Conservation (phyloP, 2,113 vertebrate genomes). For the Lethenteron reissneri region DNA sequence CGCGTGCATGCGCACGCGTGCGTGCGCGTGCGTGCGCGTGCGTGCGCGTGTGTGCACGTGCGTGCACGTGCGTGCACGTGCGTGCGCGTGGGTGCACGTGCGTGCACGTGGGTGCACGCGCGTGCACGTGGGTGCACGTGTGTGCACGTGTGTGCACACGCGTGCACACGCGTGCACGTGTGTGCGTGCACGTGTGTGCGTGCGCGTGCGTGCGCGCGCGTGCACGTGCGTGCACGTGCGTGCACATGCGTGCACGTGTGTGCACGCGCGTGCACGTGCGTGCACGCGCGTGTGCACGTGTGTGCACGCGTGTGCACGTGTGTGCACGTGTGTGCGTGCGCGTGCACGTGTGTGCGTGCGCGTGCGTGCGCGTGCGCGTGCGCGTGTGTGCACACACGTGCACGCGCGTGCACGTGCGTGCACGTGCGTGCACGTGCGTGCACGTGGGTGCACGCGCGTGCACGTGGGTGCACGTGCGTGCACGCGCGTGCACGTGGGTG, state of each 20-base stretch:
- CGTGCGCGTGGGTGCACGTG: background rate
- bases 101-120: background rate
- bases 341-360: too few species aligned
- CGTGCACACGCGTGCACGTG: background rate
- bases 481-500: too few species aligned
- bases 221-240: background rate
- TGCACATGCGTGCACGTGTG: background rate
- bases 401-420: too few species aligned
- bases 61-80: background rate
- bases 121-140: background rate
- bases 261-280: too few species aligned
- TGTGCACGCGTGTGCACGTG: too few species aligned
- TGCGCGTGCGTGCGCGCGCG: background rate
- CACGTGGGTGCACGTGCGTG: too few species aligned
- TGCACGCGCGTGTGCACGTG: too few species aligned
- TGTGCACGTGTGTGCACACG: background rate
- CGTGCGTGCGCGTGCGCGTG: too few species aligned
- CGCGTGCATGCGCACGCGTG: background rate
- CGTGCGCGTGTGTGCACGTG: background rate
- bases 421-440: too few species aligned
- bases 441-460: too few species aligned
- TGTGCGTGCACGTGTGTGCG: background rate
- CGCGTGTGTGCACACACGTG: too few species aligned
- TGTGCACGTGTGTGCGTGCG: too few species aligned
- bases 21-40: conserved; percentile 1